Conservation (phyloP, 2,888 invertebrate genomes). For the Limnephilus marmoratus region DNA sequence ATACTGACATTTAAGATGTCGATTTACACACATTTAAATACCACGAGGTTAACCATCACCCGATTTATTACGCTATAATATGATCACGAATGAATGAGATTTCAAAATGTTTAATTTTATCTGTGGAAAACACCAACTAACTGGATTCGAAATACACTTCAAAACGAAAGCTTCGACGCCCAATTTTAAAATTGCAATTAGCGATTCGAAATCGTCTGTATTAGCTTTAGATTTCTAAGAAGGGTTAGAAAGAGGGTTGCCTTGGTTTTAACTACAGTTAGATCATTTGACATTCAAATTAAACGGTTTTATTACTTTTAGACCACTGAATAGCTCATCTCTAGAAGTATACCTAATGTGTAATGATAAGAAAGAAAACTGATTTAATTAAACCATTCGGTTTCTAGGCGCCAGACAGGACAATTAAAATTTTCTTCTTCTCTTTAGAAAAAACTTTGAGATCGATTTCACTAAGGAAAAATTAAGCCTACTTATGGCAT, state of each 20-base stretch:
- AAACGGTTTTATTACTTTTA: not conserved
- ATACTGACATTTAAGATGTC: too few relatives aligned
- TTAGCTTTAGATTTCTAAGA: not conserved
- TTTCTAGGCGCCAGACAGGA: too few relatives aligned
- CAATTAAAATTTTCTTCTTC: too few relatives aligned
- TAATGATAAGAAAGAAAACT: too few relatives aligned
- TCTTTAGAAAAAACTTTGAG: too few relatives aligned
- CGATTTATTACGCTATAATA: too few relatives aligned
- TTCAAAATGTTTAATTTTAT: not conserved
- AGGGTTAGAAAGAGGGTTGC: not conserved
- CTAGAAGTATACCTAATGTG: too few relatives aligned
- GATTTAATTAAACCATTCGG: too few relatives aligned
- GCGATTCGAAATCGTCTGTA: not conserved
- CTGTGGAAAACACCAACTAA: not conserved
- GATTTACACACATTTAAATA: too few relatives aligned
- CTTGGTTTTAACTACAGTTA: not conserved
- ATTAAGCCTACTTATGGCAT: too few relatives aligned
- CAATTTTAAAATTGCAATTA: not conserved
- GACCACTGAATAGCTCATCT: not conserved
- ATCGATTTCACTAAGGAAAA: too few relatives aligned
- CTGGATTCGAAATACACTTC: not conserved
- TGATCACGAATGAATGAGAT: not conserved
- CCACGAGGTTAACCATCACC: too few relatives aligned
- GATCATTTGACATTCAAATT: not conserved
- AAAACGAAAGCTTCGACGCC: not conserved